Base-by-base conservation (phyloP, 2,797 vertebrate species). In the Chrosomus eos region DNA sequence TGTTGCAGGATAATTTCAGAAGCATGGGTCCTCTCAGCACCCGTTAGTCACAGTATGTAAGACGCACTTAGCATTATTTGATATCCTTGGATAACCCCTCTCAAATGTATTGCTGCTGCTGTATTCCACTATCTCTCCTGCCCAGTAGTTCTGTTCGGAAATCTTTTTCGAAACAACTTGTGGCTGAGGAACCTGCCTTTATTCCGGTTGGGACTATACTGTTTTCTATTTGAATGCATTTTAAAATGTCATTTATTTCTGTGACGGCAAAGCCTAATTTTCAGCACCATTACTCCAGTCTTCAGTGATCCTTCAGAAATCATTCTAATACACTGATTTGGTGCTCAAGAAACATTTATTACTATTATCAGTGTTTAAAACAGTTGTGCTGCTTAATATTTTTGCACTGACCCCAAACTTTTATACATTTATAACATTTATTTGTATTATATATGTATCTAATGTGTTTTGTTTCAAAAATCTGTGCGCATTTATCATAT, bases 1-100 rank as follows among this genome's bases (percentile, higher is more conserved):
- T n/a, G 23, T 38, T 70, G 11, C 45, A 48, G 53, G 28, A 79
- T 79, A 13, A 60, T 58, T 33, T 43, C 48, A 33, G 64, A 68
- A 53, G 31, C 36, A 26, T 81, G 5, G 23, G 13, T 84, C 55
- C 40, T 66, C 36, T 60, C 48, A 51, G n/a, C 55, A 74, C 72
- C 36, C 7, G 58, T 58, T 80, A 64, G 74, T 53, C 62, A 31
- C 28, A 60, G 14, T 40, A 40, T 72, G 78, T 55, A 36, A 48
- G 45, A 66, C 60, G 70, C 83, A 85, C 86, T 89, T 83, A 87
- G 60, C 80, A 87, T 77, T 51, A 72, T 43, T 64, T 55, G 45
- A 51, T 55, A 33, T 66, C 48, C 53, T 72, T 48, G 9, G 53
- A 83, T 58, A 83, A 48, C 8, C 31, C 40, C 66, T 85, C 43